Percentiles rank a stretch among this genome's conserved stretches.
Conservation (phyloP, 2,797 vertebrate species). For the Gambusia yucatana region DNA sequence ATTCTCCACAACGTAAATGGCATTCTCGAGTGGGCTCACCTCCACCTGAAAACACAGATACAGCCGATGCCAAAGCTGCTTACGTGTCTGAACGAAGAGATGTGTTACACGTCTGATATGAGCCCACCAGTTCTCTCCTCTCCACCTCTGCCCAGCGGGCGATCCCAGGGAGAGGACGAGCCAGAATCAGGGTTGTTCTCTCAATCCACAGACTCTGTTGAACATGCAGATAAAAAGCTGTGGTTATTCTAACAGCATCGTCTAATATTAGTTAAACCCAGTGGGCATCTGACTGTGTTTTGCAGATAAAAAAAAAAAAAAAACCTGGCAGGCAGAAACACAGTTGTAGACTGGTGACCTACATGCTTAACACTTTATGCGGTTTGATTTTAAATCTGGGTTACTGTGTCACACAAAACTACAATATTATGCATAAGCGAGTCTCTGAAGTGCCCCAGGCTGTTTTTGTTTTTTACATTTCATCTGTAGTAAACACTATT, state of each 20-base stretch:
- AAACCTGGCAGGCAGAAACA: neutral
- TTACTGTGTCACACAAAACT: constrained; percentile 50
- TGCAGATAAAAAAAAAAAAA: neutral
- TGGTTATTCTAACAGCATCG: constrained; percentile 10
- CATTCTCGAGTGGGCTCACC: constrained; percentile 97
- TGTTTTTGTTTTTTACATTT: constrained; percentile 6
- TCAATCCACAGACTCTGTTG: constrained; percentile 92
- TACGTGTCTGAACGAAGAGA: neutral
- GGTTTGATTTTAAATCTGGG: constrained; percentile 48
- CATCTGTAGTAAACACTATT: neutral
- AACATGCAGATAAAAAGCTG: constrained; percentile 32
- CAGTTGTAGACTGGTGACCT: constrained; percentile 14
- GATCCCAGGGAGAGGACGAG: constrained; percentile 95
- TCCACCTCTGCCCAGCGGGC: constrained; percentile 99
- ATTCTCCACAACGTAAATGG: constrained; percentile 98
- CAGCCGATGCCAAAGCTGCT: neutral
- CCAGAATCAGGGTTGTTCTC: constrained; percentile 94
- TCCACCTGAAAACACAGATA: constrained; percentile 85
- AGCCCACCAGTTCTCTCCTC: constrained; percentile 94
- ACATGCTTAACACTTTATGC: constrained; percentile 14
- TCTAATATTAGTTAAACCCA: constrained; percentile 2
- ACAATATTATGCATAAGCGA: constrained; percentile 30
- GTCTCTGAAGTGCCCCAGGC: constrained; percentile 18
- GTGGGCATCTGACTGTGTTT: constrained; percentile 2
- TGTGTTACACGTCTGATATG: neutral